Evolutionary conservation across 37 sponge, comb jelly and placozoan species (phyloP).

Genomic region (Diacarnus erythraeanus): DNA sequence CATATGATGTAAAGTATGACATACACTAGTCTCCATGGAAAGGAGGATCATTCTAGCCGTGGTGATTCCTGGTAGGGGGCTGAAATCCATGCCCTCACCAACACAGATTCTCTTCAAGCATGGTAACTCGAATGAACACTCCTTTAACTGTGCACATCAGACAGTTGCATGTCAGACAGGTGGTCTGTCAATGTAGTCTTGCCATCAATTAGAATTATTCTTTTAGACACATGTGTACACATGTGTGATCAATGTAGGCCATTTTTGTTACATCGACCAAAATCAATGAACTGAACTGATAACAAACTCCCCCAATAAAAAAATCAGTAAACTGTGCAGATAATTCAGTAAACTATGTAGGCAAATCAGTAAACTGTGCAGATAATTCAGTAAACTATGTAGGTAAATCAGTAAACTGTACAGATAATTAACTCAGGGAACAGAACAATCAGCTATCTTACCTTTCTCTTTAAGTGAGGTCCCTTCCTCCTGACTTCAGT

Average conservation of each 20-base stretch:
- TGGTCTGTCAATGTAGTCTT: too few relatives aligned
- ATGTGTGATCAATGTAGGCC: too few relatives aligned
- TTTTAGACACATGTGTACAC: too few relatives aligned
- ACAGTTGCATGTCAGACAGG: neutral
- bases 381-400: neutral
- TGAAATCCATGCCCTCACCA: neutral
- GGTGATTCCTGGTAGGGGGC: constrained; percentile 16
- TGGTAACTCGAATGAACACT: constrained; percentile 11
- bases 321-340: neutral
- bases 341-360: neutral
- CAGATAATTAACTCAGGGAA: neutral
- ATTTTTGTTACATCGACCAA: too few relatives aligned
- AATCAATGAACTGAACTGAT: too few relatives aligned
- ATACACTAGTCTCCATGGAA: constrained; percentile 35
- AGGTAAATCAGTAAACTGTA: neutral
- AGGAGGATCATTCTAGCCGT: neutral
- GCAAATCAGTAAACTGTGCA: neutral
- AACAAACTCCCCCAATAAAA: too few relatives aligned
- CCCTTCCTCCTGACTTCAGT: constrained; percentile 20
- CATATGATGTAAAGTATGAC: neutral
- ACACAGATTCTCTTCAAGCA: constrained; percentile 39
- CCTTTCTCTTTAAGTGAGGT: constrained; percentile 56
- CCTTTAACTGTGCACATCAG: constrained; percentile 12
- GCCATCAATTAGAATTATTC: too few relatives aligned
- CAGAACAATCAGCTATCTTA: neutral